phyloP scores from a whole-genome alignment of 2,113 vertebrate species.

The Phyllostomus discolor region DNA sequence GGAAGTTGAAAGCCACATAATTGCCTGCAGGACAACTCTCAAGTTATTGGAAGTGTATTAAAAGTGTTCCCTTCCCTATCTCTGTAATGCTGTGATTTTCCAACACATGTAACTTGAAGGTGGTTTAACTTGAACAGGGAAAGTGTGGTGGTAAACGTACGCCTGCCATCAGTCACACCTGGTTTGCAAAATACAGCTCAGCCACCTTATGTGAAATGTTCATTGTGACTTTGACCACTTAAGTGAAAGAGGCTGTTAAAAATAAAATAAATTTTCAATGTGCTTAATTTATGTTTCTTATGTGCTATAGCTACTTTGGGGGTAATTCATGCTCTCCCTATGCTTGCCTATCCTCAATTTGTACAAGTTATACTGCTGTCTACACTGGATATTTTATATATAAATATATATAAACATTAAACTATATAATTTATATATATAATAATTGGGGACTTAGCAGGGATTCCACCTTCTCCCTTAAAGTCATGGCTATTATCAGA shows the following conservation, averaged over 20 bases:
- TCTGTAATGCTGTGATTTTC: conserved; percentile 68
- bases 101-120: conserved; percentile 61
- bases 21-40: conserved; percentile 70
- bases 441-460: neutral
- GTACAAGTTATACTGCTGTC: conserved; percentile 12
- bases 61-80: conserved; percentile 50
- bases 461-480: neutral
- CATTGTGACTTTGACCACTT: conserved; percentile 47
- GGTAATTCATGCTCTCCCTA: conserved; percentile 48
- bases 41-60: conserved; percentile 66
- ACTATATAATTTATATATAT: neutral
- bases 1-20: conserved; percentile 63
- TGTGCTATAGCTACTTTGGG: conserved; percentile 50
- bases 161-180: conserved; percentile 60
- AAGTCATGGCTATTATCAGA: neutral
- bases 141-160: conserved; percentile 24
- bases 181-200: conserved; percentile 65
- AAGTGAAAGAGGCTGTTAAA: conserved; percentile 53
- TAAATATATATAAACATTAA: too few relatives aligned
- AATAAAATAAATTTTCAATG: conserved; percentile 61
- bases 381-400: neutral
- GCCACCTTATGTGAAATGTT: neutral
- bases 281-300: conserved; percentile 60
- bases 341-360: conserved; percentile 48
- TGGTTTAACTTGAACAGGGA: conserved; percentile 60